Conservation (phyloP, 2,113 vertebrate genomes). For the Natator depressus region DNA sequence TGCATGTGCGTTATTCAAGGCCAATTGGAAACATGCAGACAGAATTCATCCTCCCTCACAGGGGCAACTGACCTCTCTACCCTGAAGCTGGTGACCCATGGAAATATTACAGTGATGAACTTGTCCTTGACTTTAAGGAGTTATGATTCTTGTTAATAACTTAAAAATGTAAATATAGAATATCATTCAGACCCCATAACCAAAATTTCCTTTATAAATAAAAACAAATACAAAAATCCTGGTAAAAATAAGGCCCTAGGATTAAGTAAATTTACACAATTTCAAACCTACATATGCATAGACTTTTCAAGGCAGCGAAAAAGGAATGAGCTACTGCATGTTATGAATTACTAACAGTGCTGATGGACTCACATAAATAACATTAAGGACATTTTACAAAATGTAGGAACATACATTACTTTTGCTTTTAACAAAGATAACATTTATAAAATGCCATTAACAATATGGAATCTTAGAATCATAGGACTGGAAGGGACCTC, state of each 20-base stretch:
- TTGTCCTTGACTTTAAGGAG: slow-evolving; percentile 56
- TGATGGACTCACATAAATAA: slow-evolving; percentile 60
- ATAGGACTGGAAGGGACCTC: not conserved
- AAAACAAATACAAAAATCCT: slow-evolving; percentile 48
- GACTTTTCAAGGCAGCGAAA: slow-evolving; percentile 64
- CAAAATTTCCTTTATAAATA: slow-evolving; percentile 52
- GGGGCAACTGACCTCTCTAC: slow-evolving; percentile 41
- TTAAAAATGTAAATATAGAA: slow-evolving; percentile 61
- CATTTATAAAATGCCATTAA: slow-evolving; percentile 62
- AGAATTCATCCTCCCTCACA: slow-evolving; percentile 53
- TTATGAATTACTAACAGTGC: slow-evolving; percentile 38
- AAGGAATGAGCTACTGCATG: slow-evolving; percentile 52
- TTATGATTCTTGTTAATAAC: slow-evolving; percentile 52
- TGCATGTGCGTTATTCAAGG: slow-evolving; percentile 56
- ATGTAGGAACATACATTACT: slow-evolving; percentile 56
- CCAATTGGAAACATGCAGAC: slow-evolving; percentile 43
- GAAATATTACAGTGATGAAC: slow-evolving; percentile 55
- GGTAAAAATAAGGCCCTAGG: slow-evolving; percentile 49
- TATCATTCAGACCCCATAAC: slow-evolving; percentile 34
- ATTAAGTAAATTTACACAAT: slow-evolving; percentile 58
- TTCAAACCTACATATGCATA: slow-evolving; percentile 49
- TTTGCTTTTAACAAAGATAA: slow-evolving; percentile 60
- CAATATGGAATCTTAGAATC: not conserved
- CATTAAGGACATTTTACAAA: slow-evolving; percentile 16
- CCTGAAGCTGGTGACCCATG: slow-evolving; percentile 19